Evolutionary conservation across 2,888 invertebrate genomes (phyloP), one percentile per base, ranked within the genome.

Genomic region (Nomada goodeniana): DNA sequence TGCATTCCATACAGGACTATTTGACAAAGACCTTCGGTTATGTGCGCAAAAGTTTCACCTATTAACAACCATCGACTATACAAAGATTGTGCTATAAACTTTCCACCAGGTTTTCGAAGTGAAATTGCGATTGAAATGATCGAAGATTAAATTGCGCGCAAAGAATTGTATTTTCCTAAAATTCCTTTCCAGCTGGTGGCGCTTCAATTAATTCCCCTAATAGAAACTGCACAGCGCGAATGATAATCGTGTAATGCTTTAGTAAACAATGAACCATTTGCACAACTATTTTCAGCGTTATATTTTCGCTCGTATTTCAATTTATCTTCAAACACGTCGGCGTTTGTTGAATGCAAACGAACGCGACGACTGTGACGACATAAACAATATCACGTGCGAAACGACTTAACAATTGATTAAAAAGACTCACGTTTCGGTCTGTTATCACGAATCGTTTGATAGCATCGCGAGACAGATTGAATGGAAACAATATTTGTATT

Each of bases 321-420:
- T 50, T 60, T 59, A 13, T 20, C 13, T 65, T 52, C 23, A 42
- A 68, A 1, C 11, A 55, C 20, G 20, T 10, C 36, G 15, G 5
- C 7, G 9, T 55, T 36, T 11, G 0, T 13, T 20, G 42, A 20
- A 64, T 44, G 15, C 20, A 26, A 53, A 9, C 44, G n/a, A 70
- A 70, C 47, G 42, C 23, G 53, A 59, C 2, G 9, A 59, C 59
- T 1, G n/a, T 47, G 47, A 53, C 36, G 26, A 20, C 36, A 47
- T 36, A 71, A 65, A 79, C 15, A 80, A 52, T 63, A 69, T 64
- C 81, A 60, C 81, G 80, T 80, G 74, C 29, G 69, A n/a, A 18
- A 57, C 2, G 11, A 52, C 36, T 59, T 55, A 50, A 13, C 42
- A 7, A 47, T 60, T 47, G 72, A 65, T 81, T 74, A 65, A 74